A percentile compares a stretch with the other conserved stretches of the same genome.
phyloP scores from a whole-genome alignment of 2,797 vertebrate genomes.

The Myotis daubentonii region DNA sequence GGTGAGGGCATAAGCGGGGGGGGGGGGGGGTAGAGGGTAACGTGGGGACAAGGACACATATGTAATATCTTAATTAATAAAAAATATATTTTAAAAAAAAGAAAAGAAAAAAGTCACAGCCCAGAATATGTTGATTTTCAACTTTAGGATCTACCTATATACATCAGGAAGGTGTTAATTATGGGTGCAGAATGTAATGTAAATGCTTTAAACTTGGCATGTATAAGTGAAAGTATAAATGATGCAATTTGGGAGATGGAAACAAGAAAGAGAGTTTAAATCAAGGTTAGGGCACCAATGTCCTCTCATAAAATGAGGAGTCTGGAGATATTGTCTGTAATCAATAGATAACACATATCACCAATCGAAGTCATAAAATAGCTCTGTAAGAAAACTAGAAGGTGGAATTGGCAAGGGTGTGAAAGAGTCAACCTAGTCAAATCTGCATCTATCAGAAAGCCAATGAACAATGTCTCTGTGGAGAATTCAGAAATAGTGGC shows the following conservation, averaged over 20 bases:
- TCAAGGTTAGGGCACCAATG: neutral
- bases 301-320: neutral
- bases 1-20: no score
- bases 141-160: neutral
- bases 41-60: no score
- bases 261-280: neutral
- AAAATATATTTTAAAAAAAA: no score
- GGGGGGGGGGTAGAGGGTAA: no score
- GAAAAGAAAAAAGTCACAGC: neutral
- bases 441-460: neutral
- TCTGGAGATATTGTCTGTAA: neutral
- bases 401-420: neutral
- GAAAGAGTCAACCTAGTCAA: neutral
- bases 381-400: neutral
- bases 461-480: neutral
- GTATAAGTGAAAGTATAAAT: neutral
- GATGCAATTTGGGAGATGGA: neutral
- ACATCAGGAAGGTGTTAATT: neutral
- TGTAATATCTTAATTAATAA: no score
- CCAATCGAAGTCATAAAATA: neutral
- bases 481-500: neutral
- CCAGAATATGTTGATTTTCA: slow-evolving; percentile 25
- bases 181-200: neutral
- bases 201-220: slow-evolving; percentile 14
- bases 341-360: neutral